These are phyloP conservation scores for Scaptomyza cyrtandrae DNA, from an alignment of 2,888 invertebrate genomes.

Conservation along the genomic window DNA sequence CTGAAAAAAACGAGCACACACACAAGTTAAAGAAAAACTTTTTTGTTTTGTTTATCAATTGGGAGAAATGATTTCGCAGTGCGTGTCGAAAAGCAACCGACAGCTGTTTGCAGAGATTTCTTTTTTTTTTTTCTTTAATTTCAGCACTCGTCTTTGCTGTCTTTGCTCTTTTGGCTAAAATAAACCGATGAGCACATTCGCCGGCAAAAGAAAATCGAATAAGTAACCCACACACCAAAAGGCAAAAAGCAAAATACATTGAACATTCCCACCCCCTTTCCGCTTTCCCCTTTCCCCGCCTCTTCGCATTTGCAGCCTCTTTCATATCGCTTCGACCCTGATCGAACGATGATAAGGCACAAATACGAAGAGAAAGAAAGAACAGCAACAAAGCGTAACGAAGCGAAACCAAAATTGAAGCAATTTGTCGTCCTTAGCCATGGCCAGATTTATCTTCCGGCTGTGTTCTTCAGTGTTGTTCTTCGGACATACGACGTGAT, in stretches of 20 bases:
- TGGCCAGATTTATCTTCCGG: slow-evolving; percentile 50
- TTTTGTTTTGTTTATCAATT: slow-evolving; percentile 65
- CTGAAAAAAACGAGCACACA: slow-evolving; percentile 78
- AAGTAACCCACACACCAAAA: slow-evolving; percentile 1
- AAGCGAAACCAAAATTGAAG: slow-evolving; percentile 12
- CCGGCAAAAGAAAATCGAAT: slow-evolving; percentile 37
- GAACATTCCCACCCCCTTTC: neutral
- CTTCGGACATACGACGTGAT: neutral
- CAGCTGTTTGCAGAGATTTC: slow-evolving; percentile 59
- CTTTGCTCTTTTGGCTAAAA: slow-evolving; percentile 60
- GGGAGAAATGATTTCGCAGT: slow-evolving; percentile 36
- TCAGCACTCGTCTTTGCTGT: neutral
- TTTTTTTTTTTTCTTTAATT: neutral
- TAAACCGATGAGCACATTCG: slow-evolving; percentile 74
- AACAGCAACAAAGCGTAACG: slow-evolving; percentile 3
- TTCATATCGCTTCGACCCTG: slow-evolving; percentile 20
- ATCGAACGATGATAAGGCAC: slow-evolving; percentile 54
- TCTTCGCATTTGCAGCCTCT: neutral
- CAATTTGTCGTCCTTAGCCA: slow-evolving; percentile 68
- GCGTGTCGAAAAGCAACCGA: slow-evolving; percentile 38
- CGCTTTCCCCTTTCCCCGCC: slow-evolving; percentile 8
- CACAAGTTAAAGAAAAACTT: neutral
- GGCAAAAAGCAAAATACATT: slow-evolving; percentile 14
- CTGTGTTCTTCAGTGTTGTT: neutral
- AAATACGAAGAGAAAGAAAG: slow-evolving; percentile 17